Evolutionary conservation across 2,888 invertebrate species (phyloP).

Genomic region (Drosophila siamana): DNA sequence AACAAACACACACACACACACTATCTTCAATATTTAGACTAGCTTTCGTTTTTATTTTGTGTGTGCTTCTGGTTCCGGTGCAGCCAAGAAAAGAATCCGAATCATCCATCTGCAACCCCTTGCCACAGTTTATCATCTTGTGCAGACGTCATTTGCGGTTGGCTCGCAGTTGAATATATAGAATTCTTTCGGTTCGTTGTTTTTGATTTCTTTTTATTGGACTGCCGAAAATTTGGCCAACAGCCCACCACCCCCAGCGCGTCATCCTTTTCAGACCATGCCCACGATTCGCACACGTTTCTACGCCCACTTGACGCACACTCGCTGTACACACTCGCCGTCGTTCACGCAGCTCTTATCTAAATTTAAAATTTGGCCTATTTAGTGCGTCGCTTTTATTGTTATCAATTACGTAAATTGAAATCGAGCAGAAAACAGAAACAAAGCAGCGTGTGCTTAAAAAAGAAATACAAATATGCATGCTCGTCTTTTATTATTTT

Average conservation of each 20-base stretch:
- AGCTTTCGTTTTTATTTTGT: slow-evolving; percentile 40
- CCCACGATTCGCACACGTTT: slow-evolving; percentile 37
- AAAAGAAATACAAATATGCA: slow-evolving; percentile 9
- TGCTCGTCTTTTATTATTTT: slow-evolving; percentile 5
- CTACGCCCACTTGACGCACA: slow-evolving; percentile 25
- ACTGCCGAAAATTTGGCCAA: slow-evolving; percentile 39
- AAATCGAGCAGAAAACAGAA: slow-evolving; percentile 33
- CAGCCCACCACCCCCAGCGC: slow-evolving; percentile 40
- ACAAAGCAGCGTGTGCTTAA: slow-evolving; percentile 36
- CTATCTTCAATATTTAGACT: slow-evolving; percentile 46
- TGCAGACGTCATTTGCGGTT: slow-evolving; percentile 18
- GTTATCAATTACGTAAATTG: slow-evolving; percentile 77
- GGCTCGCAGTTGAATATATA: slow-evolving; percentile 9
- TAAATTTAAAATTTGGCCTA: slow-evolving; percentile 79
- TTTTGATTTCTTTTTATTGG: slow-evolving; percentile 24
- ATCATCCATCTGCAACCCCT: not conserved
- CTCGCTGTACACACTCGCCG: not conserved
- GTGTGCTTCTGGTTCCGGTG: slow-evolving; percentile 49
- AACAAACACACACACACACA: slow-evolving; percentile 34
- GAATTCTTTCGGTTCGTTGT: not conserved
- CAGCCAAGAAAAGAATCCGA: slow-evolving; percentile 18
- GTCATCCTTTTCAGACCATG: slow-evolving; percentile 46
- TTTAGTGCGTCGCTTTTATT: slow-evolving; percentile 52
- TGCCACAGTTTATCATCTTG: slow-evolving; percentile 14
- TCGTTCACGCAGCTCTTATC: slow-evolving; percentile 44